Evolutionary conservation across 2,888 invertebrate genomes (phyloP).

Genomic region (Rhyacophila evoluta): DNA sequence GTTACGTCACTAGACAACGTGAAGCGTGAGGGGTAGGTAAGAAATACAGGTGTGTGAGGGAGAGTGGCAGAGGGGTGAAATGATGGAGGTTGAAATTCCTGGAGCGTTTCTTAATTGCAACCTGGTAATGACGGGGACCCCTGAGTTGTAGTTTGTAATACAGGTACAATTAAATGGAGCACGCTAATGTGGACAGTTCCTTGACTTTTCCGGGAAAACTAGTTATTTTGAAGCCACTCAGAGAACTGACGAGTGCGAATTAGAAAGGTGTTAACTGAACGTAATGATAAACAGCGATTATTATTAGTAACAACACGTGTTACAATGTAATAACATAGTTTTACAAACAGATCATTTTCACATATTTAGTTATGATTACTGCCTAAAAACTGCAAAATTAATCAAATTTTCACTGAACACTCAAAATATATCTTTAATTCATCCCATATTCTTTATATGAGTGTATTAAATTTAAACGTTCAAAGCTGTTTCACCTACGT

Average conservation of each 20-base stretch:
- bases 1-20: conserved; percentile 36
- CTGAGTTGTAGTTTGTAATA: conserved; percentile 36
- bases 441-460: no score
- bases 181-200: conserved; percentile 35
- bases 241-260: background rate
- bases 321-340: no score
- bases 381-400: no score
- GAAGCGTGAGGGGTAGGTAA: background rate
- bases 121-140: conserved; percentile 50
- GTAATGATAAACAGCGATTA: no score
- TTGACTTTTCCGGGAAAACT: conserved; percentile 25
- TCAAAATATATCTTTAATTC: no score
- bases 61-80: conserved; percentile 16
- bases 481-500: no score
- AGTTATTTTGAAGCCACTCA: conserved; percentile 13
- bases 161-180: conserved; percentile 47
- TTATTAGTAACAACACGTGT: no score
- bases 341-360: no score
- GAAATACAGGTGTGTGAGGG: conserved; percentile 13
- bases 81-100: conserved; percentile 42
- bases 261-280: conserved; percentile 2
- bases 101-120: conserved; percentile 52
- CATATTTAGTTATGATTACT: no score
- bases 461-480: no score
- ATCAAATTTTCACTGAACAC: no score